These are phyloP conservation scores for Teinopalpus imperialis DNA, from an alignment of 2,888 invertebrate genomes.

Conservation along the genomic window DNA sequence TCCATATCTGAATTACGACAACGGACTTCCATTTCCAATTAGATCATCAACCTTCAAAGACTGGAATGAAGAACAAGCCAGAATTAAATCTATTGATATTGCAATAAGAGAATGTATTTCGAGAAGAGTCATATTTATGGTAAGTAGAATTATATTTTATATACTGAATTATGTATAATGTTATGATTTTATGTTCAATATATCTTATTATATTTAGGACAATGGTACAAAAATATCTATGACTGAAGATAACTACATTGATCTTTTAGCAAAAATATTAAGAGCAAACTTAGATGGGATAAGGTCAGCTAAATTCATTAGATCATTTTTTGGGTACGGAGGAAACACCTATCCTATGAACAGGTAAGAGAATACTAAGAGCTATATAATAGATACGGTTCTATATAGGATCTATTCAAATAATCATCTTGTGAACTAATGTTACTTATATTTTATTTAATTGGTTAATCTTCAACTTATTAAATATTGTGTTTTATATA, in stretches of 20 bases:
- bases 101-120: constrained; percentile 64
- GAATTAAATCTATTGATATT: constrained; percentile 58
- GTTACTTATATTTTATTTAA: too few species aligned
- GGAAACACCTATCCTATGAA: constrained; percentile 48
- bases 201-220: constrained; percentile 43
- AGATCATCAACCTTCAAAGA: constrained; percentile 46
- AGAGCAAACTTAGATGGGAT: constrained; percentile 62
- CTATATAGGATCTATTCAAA: too few species aligned
- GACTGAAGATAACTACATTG: constrained; percentile 59
- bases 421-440: too few species aligned
- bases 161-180: too few species aligned
- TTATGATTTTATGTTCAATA: not conserved
- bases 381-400: too few species aligned
- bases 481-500: too few species aligned
- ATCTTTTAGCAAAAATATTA: constrained; percentile 59
- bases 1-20: constrained; percentile 61
- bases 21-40: constrained; percentile 64
- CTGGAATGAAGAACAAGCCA: constrained; percentile 50
- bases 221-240: constrained; percentile 57
- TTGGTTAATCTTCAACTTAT: too few species aligned
- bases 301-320: constrained; percentile 54
- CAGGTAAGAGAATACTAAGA: constrained; percentile 49
- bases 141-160: constrained; percentile 41
- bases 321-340: constrained; percentile 62
- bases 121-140: constrained; percentile 63